phyloP scores from a whole-genome alignment of 2,113 vertebrate species.

The Crypturellus undulatus region DNA sequence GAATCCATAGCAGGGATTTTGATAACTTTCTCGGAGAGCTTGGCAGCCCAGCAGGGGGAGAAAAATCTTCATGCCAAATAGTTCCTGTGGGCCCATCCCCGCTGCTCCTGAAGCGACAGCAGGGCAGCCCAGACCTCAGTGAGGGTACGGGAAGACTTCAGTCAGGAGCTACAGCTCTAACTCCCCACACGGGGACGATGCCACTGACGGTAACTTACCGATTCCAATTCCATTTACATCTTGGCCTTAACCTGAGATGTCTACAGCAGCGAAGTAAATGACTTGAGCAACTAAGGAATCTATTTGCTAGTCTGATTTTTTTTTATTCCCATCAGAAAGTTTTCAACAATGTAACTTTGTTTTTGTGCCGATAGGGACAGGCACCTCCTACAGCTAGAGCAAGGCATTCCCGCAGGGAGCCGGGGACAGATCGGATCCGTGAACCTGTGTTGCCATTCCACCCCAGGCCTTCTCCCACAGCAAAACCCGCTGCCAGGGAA shows the following conservation, averaged over 20 bases:
- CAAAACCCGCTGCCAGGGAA: background rate
- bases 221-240: conserved; percentile 43
- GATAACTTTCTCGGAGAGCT: conserved; percentile 24
- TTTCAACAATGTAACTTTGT: background rate
- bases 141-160: background rate
- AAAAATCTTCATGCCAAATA: conserved; percentile 28
- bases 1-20: conserved; percentile 16
- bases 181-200: background rate
- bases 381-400: background rate
- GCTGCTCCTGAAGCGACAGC: background rate
- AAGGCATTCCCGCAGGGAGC: background rate
- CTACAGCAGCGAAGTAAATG: background rate
- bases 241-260: conserved; percentile 16
- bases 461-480: background rate
- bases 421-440: background rate
- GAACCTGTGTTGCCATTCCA: background rate
- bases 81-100: conserved; percentile 42
- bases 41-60: conserved; percentile 18
- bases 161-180: background rate
- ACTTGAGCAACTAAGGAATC: conserved; percentile 34
- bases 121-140: background rate
- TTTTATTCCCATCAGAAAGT: background rate
- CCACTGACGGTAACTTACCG: conserved; percentile 21
- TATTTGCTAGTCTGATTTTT: conserved; percentile 4
- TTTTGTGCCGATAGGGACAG: fast-evolving